Base-by-base conservation (phyloP, 2,888 invertebrate genomes). In the Pristionchus exspectatus region DNA sequence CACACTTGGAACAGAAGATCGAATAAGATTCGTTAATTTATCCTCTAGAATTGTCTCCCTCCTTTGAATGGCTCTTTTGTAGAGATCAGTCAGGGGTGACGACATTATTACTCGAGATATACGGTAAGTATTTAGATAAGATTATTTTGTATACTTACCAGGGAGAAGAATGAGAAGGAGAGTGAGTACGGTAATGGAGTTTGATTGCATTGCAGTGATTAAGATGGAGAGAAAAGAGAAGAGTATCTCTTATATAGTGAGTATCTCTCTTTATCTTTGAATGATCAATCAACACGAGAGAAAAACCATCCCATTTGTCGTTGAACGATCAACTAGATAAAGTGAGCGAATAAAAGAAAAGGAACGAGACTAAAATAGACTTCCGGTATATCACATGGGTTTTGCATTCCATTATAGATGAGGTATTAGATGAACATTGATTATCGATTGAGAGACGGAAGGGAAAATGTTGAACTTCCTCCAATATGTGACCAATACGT, bases 201-300 rank as follows among this genome's bases (percentile, higher is more conserved):
- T 24, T 30, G 56, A 10, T 3, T 30, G 44, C 84, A 84, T 84
- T 12, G 84, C 0, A 56, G 56, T 84, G 84, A 84, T 84, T 54
- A 27, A 56, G n/a, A 84, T 54, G 30, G 56, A 84, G 84, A 56
- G 84, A 33, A 54, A 24, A 27, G 44, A 24, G 77, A 69, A 27
- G 72, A 38, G 33, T 72, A 72, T 77, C 44, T 38, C 44, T 77
- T 77, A 44, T 44, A 44, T 74, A 77, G 56, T n/a, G 84, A 84
- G 54, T 4, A 77, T 44, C 24, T 77, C 38, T 77, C 72, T 77
- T 77, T 77, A 77, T 77, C 77, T 77, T 77, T 77, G 44, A 77
- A 18, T 44, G 77, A 44, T 77, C 44, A n/a, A 21, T 44, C 77
- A 2, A 77, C 44, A 44, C 77, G 77, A 44, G 77, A 77, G 44